Base-by-base conservation (phyloP, 2,113 vertebrate genomes). In the Pedetes capensis region DNA sequence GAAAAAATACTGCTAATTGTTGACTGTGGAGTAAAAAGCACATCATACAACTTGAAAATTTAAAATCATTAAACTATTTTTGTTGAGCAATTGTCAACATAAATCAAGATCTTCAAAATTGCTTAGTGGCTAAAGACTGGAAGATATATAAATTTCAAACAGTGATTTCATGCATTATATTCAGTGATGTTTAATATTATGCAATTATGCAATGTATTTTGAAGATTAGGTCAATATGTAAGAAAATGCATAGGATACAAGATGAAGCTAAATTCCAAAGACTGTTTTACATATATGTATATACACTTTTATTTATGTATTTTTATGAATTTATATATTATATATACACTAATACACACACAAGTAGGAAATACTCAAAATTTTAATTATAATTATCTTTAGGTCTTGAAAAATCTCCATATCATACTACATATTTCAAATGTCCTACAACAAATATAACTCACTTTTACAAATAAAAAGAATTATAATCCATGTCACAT, bases 31-130 rank as follows among this genome's bases (percentile, higher is more conserved):
- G 14, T 39, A 4, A 88, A 42, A 78, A 72, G 6, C 20, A 91
- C 0, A 10, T 85, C 14, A 44, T 14, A 25, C 8, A 57, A 29
- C 8, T 69, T 72, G 72, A 76, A 89, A 89, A 53, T 29, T n/a
- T 42, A 22, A 75, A 96, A 68, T 66, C 20, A 81, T 17, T 85
- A 25, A 53, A 71, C 37, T 71, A 71, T 53, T 93, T 91, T 34
- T 93, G 10, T 20, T 68, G 13, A 94, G 87, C 11, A 72, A 8
- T 39, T 85, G 3, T 57, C 83, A 76, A 1, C 89, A 3, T 68
- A 68, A 76, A 78, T 89, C 10, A 85, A 85, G 3, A 55, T 49
- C 5, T 18, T 80, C 71, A 53, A n/a, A 76, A 76, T 18, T 42
- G 3, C 32, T 68, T 57, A 87, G 75, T 82, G 16, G 1, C 32